Base-by-base conservation (phyloP, 2,113 vertebrate species). In the Halcyon senegalensis region DNA sequence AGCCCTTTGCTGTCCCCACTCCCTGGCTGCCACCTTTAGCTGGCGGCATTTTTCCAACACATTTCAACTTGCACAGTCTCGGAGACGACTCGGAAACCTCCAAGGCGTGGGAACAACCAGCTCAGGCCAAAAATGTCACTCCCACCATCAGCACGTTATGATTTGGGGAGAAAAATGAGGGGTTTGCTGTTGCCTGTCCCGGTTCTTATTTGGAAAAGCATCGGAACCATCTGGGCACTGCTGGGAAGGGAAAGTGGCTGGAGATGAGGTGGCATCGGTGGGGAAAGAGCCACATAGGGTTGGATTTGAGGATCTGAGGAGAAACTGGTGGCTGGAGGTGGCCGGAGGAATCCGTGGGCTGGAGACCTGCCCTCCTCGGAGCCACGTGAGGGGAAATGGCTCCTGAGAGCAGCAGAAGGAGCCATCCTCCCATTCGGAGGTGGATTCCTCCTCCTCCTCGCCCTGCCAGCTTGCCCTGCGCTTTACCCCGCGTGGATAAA, bases 61-160 rank as follows among this genome's bases (percentile, higher is more conserved):
- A 0, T 51, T 81, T 79, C 59, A 33, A 3, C 15, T 83, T 84
- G 70, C 85, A 68, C 70, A 60, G 60, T 3, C 69, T 46, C 51
- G 5, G 43, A 31, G 30, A 37, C 51, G 66, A 67, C 59, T 25
- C 9, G 27, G 30, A 80, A 87, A 70, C 31, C 80, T 81, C 15
- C 4, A 51, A 35, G 87, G 37, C 31, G 25, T 0, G 12, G 46
- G 59, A 87, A 68, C 1, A 11, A 46, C 48, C 2, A 2, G 80
- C 33, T 31, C 7, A 9, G 48, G 53, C 63, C 1, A 2, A 25
- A 25, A 43, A 58, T 75, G 84, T 60, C 9, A 3, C 8, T 39
- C 28, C 31, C 0, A 5, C 0, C 3, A 19, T 4, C 2, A 4
- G 75, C n/a, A 11, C 10, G 5, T 46, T 8, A 30, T 1, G 3